These are phyloP conservation scores for Amphiprion ocellaris DNA, from an alignment of 2,113 vertebrate genomes.

Conservation along the genomic window DNA sequence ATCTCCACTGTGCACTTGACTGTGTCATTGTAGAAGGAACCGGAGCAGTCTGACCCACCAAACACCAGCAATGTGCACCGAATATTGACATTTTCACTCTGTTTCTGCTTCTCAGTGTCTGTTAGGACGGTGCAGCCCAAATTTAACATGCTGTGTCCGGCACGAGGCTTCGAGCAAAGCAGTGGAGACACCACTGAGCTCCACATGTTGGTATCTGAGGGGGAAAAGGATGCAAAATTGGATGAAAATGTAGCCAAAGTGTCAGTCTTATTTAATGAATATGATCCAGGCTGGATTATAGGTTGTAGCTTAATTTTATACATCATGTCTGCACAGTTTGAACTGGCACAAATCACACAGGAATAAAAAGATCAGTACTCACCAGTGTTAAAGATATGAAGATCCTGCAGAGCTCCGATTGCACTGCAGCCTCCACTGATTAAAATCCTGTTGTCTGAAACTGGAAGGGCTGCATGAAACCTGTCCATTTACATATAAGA, in stretches of 20 bases:
- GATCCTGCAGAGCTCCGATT: constrained; percentile 87
- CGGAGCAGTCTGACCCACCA: constrained; percentile 88
- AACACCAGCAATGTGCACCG: constrained; percentile 84
- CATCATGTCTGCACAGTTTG: too few species aligned
- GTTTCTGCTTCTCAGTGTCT: constrained; percentile 64
- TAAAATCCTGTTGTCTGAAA: constrained; percentile 87
- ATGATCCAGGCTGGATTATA: too few species aligned
- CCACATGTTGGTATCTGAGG: constrained; percentile 88
- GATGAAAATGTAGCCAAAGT: not conserved
- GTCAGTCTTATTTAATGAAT: too few species aligned
- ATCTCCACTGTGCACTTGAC: constrained; percentile 79
- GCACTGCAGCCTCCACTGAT: constrained; percentile 90
- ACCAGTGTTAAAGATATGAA: constrained; percentile 88
- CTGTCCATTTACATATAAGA: constrained; percentile 68
- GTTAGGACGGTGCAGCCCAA: constrained; percentile 63
- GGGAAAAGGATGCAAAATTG: not conserved
- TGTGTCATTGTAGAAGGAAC: constrained; percentile 87
- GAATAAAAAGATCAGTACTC: constrained; percentile 25
- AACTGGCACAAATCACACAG: too few species aligned
- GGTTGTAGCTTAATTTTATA: too few species aligned
- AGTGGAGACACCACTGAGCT: constrained; percentile 78
- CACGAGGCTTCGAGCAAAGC: constrained; percentile 85
- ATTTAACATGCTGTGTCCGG: constrained; percentile 88
- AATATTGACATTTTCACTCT: constrained; percentile 32
- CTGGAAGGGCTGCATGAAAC: constrained; percentile 89